Base-by-base conservation (phyloP, 2,797 vertebrate species). In the Clarias fuscus region DNA sequence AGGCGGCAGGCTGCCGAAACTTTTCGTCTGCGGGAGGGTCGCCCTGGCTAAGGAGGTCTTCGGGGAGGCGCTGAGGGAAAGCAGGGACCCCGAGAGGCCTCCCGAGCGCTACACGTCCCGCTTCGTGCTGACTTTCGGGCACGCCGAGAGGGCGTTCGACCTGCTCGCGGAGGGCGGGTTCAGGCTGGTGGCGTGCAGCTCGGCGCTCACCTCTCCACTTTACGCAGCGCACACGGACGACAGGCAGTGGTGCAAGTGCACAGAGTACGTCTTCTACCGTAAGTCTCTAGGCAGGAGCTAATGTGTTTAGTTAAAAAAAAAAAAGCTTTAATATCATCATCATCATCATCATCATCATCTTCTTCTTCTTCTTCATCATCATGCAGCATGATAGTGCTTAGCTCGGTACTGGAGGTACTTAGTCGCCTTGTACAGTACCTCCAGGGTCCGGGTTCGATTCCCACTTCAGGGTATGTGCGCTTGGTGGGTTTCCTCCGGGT, bases 201-300 rank as follows among this genome's bases (percentile, higher is more conserved):
- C 98, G 79, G 98, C 98, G 0, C 96, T 99, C 93, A 98, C 97
- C 3, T 97, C 98, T 91, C 96, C 97, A 68, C 86, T 96, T 92
- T 96, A 95, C 91, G 97, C 97, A 85, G 1, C 83, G 14, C 98
- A 97, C 88, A 95, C 96, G 30, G 98, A 98, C 15, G 97, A 98
- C 95, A 97, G 96, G 94, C 94, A 98, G 93, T 99, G 98, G 98
- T 98, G 97, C 94, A 99, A 97, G 95, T 98, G 97, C 94, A 97
- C 98, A 2, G 98, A 99, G 94, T 99, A 99, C 20, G 97, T 99
- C 97, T 99, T 99, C 94, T 99, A 99, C 95, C 98, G 98, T 99
- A 97, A 99, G 98, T 99, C 70, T 64, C 37, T 18, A 61, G 22
- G 59, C 76, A 43, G 64, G 27, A 18, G 59, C 6, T 11, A 3